Evolutionary conservation across 2,888 invertebrate genomes (phyloP).

Genomic region (Coleophora deauratella): DNA sequence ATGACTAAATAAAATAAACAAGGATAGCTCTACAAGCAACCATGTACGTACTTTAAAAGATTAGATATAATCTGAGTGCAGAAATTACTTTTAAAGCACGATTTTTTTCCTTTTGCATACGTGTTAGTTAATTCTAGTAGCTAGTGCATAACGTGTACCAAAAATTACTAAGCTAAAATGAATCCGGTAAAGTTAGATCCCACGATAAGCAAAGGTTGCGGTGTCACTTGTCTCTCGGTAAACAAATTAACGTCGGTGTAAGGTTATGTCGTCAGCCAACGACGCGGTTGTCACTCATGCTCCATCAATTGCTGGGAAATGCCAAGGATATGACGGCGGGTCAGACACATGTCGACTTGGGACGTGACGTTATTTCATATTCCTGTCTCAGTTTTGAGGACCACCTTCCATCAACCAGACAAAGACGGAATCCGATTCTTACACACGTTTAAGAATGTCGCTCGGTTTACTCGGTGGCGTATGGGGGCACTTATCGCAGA

Average conservation of each 20-base stretch:
- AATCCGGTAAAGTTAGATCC: conserved; percentile 51
- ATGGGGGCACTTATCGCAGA: conserved; percentile 57
- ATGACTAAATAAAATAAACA: conserved; percentile 20
- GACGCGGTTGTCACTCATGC: conserved; percentile 68
- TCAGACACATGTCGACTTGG: conserved; percentile 63
- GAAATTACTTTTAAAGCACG: conserved; percentile 1
- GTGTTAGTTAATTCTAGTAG: conserved; percentile 57
- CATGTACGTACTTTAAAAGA: conserved; percentile 28
- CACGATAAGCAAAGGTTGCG: conserved; percentile 49
- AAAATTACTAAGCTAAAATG: conserved; percentile 53
- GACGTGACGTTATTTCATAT: conserved; percentile 65
- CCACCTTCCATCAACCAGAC: conserved; percentile 48
- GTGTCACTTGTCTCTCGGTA: conserved; percentile 49
- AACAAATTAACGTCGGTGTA: conserved; percentile 66
- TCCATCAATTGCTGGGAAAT: conserved; percentile 71
- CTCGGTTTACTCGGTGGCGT: conserved; percentile 53
- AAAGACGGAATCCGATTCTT: conserved; percentile 54
- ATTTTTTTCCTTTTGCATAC: conserved; percentile 31
- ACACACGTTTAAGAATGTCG: conserved; percentile 48
- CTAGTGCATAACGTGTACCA: conserved; percentile 51
- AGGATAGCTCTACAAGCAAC: conserved; percentile 23
- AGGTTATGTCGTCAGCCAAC: conserved; percentile 57
- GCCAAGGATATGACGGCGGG: conserved; percentile 64
- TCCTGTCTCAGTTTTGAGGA: conserved; percentile 56
- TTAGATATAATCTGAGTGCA: no score